Conservation (phyloP, 2,113 vertebrate genomes). For the Alligator mississippiensis region DNA sequence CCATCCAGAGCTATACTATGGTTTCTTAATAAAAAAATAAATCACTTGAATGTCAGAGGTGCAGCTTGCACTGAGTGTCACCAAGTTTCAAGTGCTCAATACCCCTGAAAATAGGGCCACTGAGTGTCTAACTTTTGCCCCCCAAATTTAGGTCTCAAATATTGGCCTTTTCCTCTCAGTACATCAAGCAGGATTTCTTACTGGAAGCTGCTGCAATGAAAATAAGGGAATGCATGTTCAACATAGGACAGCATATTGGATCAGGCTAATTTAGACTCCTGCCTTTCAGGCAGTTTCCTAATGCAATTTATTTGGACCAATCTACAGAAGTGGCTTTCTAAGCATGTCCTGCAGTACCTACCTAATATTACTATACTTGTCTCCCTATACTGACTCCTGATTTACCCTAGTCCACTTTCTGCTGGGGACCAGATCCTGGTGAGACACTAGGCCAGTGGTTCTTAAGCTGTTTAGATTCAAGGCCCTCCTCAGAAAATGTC, state of each 20-base stretch:
- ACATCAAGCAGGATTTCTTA: background rate
- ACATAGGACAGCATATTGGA: background rate
- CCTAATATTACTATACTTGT: background rate
- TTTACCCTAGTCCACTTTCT: background rate
- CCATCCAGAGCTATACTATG: background rate
- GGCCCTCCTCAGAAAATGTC: too few species aligned
- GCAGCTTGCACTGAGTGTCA: background rate
- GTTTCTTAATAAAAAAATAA: background rate
- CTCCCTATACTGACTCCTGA: background rate
- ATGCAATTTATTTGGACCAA: background rate
- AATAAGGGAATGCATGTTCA: background rate
- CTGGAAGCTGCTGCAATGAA: background rate
- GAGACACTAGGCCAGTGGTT: background rate
- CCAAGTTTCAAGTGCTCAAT: background rate
- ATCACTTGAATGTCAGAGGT: background rate
- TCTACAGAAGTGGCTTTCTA: background rate
- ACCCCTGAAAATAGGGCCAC: background rate
- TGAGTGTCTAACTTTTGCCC: background rate
- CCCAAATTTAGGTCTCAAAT: background rate
- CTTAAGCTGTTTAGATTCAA: too few species aligned
- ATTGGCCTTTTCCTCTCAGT: too few species aligned
- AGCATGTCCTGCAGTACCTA: background rate
- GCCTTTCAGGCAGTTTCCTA: background rate
- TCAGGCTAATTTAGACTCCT: background rate
- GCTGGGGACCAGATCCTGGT: fast-evolving